Conservation (phyloP, 2,888 invertebrate genomes). For the Heteromurus nitidus region DNA sequence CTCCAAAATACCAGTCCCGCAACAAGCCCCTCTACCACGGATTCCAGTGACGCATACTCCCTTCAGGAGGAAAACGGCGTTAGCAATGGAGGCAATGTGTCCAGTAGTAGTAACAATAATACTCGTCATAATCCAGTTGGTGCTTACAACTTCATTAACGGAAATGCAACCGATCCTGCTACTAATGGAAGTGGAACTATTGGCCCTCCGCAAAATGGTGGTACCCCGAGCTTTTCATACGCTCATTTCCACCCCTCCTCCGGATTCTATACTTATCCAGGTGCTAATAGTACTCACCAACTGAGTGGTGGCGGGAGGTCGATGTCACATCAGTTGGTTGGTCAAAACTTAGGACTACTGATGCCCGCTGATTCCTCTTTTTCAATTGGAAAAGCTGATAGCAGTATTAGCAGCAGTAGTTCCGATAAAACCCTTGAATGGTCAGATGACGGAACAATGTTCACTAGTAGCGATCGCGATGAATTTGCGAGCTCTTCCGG, state of each 20-base stretch:
- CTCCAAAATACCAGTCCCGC: conserved; percentile 54
- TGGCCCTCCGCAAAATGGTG: neutral
- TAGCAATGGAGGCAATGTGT: conserved; percentile 5
- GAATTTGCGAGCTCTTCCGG: conserved; percentile 28
- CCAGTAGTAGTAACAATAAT: neutral
- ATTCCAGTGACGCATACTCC: conserved; percentile 47
- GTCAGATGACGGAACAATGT: conserved; percentile 45
- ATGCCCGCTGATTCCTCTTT: conserved; percentile 41
- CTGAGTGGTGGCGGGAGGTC: conserved; percentile 31
- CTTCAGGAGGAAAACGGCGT: conserved; percentile 29
- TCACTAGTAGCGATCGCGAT: conserved; percentile 23
- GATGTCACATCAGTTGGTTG: conserved; percentile 31
- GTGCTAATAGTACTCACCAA: conserved; percentile 2
- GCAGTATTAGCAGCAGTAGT: conserved; percentile 45
- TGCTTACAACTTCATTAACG: neutral
- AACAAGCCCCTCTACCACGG: conserved; percentile 49
- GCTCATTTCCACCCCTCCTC: conserved; percentile 37
- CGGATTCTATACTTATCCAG: conserved; percentile 40
- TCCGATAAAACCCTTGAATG: conserved; percentile 61
- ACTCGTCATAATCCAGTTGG: neutral
- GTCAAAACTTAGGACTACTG: conserved; percentile 46
- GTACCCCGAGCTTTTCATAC: conserved; percentile 12
- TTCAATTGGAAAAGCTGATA: conserved; percentile 50
- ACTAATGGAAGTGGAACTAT: conserved; percentile 7
- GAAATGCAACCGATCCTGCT: conserved; percentile 6